A percentile compares a stretch with the other conserved stretches of the same genome.
Conservation (phyloP, 2,888 invertebrate genomes). For the Saturnia japonica region DNA sequence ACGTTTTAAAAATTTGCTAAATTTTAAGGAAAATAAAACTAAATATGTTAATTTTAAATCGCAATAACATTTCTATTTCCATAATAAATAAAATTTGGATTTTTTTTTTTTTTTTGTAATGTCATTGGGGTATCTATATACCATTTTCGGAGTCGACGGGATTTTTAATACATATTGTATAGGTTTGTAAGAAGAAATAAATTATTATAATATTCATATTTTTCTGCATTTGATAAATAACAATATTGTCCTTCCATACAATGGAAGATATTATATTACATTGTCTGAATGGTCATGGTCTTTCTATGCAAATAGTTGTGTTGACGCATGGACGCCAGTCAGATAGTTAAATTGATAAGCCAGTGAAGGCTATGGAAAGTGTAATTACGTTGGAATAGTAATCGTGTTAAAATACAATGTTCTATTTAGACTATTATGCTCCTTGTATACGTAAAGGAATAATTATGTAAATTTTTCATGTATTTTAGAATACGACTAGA, state of each 20-base stretch:
- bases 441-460: background rate
- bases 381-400: constrained; percentile 35
- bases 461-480: background rate
- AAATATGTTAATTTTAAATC: no score
- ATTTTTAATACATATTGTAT: no score
- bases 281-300: constrained; percentile 27
- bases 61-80: no score
- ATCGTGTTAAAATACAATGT: constrained; percentile 20
- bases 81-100: no score
- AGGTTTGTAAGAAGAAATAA: background rate
- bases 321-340: constrained; percentile 32
- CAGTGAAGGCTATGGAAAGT: constrained; percentile 29
- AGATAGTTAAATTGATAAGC: constrained; percentile 30
- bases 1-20: no score
- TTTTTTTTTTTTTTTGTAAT: no score
- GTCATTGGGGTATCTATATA: no score
- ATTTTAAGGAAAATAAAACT: no score
- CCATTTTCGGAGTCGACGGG: no score
- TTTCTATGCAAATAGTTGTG: constrained; percentile 40
- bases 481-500: no score
- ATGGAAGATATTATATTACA: constrained; percentile 22
- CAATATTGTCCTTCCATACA: constrained; percentile 8
- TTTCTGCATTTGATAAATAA: background rate
- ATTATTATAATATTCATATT: background rate
- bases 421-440: background rate